Evolutionary conservation across 2,113 vertebrate genomes (phyloP).

Genomic region (Kryptolebias marmoratus): DNA sequence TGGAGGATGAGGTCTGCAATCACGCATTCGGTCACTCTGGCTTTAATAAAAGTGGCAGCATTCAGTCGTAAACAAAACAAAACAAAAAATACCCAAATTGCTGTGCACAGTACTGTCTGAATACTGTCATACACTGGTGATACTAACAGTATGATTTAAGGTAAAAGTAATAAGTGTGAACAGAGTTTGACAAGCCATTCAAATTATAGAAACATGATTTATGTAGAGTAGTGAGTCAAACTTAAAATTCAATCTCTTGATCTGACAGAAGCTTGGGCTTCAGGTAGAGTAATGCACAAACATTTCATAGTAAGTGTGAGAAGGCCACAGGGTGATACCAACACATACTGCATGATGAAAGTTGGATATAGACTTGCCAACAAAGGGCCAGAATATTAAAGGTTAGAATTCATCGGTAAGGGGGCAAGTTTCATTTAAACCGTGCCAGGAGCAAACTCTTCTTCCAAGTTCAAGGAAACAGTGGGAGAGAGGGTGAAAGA

Average conservation of each 20-base stretch:
- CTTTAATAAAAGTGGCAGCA: conserved; percentile 47
- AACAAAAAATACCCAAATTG: conserved; percentile 10
- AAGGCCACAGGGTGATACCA: conserved; percentile 51
- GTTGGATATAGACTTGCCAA: conserved; percentile 74
- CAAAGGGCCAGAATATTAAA: conserved; percentile 77
- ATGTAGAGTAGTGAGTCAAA: conserved; percentile 43
- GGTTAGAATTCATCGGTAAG: conserved; percentile 72
- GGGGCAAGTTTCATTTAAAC: conserved; percentile 81
- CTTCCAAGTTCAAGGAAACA: conserved; percentile 54
- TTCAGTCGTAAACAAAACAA: conserved; percentile 47
- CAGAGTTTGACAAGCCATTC: conserved; percentile 21
- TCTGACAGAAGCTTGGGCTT: conserved; percentile 30
- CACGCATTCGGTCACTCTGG: conserved; percentile 37
- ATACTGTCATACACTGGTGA: conserved; percentile 12
- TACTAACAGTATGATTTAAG: conserved; percentile 25
- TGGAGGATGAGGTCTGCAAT: conserved; percentile 22
- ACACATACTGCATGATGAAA: conserved; percentile 75
- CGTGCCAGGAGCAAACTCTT: conserved; percentile 73
- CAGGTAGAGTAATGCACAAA: conserved; percentile 28
- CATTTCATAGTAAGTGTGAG: conserved; percentile 48
- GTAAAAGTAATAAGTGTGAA: conserved; percentile 30
- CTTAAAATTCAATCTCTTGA: conserved; percentile 44
- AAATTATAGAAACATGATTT: conserved; percentile 47
- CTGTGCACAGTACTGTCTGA: conserved; percentile 9
- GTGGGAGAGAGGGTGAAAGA: conserved; percentile 22